Base-by-base conservation (phyloP, 2,113 vertebrate species). In the Raja brachyura region DNA sequence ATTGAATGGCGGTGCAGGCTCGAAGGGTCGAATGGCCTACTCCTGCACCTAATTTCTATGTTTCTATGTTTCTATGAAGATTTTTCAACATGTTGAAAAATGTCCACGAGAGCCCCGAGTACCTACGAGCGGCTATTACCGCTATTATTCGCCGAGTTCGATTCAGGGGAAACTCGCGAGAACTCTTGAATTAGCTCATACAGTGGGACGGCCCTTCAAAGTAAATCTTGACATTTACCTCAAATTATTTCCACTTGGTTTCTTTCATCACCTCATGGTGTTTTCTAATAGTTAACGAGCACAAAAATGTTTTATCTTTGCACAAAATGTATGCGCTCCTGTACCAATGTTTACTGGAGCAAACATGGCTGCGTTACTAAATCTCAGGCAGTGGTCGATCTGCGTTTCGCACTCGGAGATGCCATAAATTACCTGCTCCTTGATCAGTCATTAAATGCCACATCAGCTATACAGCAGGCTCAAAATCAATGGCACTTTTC, bases 361-460 rank as follows among this genome's bases (percentile, higher is more conserved):
- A 83, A 25, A 59, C 54, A 81, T 14, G 10, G 61, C 56, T 5
- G 4, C 10, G 3, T 16, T 68, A 85, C 25, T 28, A 85, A 61
- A n/a, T 61, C 7, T 25, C 5, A 20, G 56, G 11, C 48, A 56
- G 18, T 4, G 25, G 9, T 61, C 9, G 28, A 85, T 48, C 33
- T 81, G 3, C 48, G 16, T 22, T 79, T 81, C 77, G 18, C 8
- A 22, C 78, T 3, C 0, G 20, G 20, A 28, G 22, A 9, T 59
- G 3, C 5, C 56, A 54, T 2, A 68, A 66, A 90, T 90, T 68
- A 33, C 25, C 54, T n/a, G 54, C 25, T 61, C 56, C 22, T 25
- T 86, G 83, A 61, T 61, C 83, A 61, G 59, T 86, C 20, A n/a
- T 86, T 61, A 86, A 79, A 39, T 79, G 48, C n/a, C 33, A 85